These are phyloP conservation scores for Scrobipalpa costella DNA, from an alignment of 2,888 invertebrate genomes.

Conservation along the genomic window DNA sequence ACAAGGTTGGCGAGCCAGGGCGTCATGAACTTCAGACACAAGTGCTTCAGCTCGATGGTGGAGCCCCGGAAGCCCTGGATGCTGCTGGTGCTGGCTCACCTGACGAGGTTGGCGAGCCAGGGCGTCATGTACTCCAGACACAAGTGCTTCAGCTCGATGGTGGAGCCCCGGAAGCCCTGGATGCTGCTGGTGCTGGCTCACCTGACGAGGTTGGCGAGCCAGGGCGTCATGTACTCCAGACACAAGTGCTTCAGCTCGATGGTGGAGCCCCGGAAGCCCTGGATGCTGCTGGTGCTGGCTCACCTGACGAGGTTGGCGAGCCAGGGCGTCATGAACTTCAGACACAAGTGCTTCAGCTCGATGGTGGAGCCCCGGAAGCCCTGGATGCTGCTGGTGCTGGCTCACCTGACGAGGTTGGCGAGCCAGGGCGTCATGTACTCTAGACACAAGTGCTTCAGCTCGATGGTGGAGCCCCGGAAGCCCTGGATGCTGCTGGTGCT, in stretches of 20 bases:
- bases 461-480: slow-evolving; percentile 96
- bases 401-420: slow-evolving; percentile 92
- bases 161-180: background rate
- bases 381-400: background rate
- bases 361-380: slow-evolving; percentile 68
- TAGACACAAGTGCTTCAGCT: slow-evolving; percentile 97
- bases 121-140: slow-evolving; percentile 99
- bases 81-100: slow-evolving; percentile 81
- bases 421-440: slow-evolving; percentile 99
- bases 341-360: slow-evolving; percentile 97
- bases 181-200: slow-evolving; percentile 45
- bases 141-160: slow-evolving; percentile 96
- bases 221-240: slow-evolving; percentile 99
- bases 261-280: slow-evolving; percentile 95
- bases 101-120: slow-evolving; percentile 97
- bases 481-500: slow-evolving; percentile 83
- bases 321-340: slow-evolving; percentile 99
- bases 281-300: slow-evolving; percentile 79
- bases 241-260: slow-evolving; percentile 99
- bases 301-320: slow-evolving; percentile 76
- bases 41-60: slow-evolving; percentile 97
- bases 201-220: slow-evolving; percentile 97
- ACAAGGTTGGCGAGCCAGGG: slow-evolving; percentile 98
- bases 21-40: slow-evolving; percentile 99
- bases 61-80: slow-evolving; percentile 97